Percentiles rank a stretch among this genome's conserved stretches.
phyloP scores from a whole-genome alignment of 2,113 vertebrate species.

The Sylvietta virens region DNA sequence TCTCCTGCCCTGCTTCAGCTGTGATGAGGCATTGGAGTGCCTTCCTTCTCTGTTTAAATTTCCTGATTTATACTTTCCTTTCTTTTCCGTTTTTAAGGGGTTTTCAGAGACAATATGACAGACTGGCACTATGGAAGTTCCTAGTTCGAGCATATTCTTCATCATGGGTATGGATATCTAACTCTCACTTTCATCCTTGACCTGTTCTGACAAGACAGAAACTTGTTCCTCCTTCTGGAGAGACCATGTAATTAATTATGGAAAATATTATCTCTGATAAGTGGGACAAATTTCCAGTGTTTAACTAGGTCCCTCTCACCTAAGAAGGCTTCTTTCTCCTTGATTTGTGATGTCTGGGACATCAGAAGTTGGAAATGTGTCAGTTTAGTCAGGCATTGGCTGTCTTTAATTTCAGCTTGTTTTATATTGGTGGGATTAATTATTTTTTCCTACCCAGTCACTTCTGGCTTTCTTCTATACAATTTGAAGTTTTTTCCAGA shows the following conservation, averaged over 20 bases:
- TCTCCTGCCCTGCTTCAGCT: not conserved
- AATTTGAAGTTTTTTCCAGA: not conserved
- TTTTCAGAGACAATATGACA: not conserved
- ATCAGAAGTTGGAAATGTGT: not conserved
- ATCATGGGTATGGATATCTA: not conserved
- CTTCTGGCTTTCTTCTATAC: not conserved
- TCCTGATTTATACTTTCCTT: not conserved
- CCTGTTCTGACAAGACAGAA: not conserved
- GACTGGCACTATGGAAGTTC: not conserved
- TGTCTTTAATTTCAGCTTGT: not conserved
- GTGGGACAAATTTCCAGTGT: not conserved
- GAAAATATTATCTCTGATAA: not conserved
- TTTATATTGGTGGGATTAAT: not conserved
- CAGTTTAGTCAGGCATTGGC: not conserved
- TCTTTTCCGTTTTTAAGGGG: not conserved
- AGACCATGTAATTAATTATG: not conserved
- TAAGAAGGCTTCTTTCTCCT: not conserved
- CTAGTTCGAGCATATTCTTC: not conserved
- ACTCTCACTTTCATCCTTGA: not conserved
- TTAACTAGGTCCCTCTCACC: not conserved
- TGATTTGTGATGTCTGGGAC: not conserved
- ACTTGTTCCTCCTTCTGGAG: not conserved
- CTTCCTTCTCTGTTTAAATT: not conserved
- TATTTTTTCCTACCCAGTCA: not conserved
- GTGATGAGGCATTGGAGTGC: not conserved